A percentile compares a stretch with the other conserved stretches of the same genome.
phyloP scores from a whole-genome alignment of 2,113 vertebrate genomes.

The Corythaeola cristata region DNA sequence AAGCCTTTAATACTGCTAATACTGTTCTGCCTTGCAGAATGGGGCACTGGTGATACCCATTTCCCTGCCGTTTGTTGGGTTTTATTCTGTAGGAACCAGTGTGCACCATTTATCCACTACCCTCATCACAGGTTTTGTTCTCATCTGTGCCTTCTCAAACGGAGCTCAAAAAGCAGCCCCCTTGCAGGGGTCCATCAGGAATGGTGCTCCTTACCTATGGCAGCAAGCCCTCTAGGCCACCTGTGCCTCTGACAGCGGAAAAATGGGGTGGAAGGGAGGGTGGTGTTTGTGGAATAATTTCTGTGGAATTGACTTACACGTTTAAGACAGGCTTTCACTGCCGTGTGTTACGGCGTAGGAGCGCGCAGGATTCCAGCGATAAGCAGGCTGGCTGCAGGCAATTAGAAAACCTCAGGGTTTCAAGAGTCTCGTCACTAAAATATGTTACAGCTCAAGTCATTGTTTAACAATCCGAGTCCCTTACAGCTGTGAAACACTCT shows the following conservation, averaged over 20 bases:
- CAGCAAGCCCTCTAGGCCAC: background rate
- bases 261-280: background rate
- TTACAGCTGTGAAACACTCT: slow-evolving; percentile 57
- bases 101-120: accelerated
- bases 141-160: background rate
- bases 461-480: slow-evolving; percentile 23
- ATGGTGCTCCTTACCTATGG: background rate
- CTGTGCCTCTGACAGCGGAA: background rate
- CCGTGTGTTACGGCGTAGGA: background rate
- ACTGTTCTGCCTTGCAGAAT: background rate
- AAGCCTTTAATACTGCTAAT: background rate
- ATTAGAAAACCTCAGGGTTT: slow-evolving; percentile 34
- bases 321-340: background rate
- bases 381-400: slow-evolving; percentile 21
- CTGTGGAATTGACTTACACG: background rate
- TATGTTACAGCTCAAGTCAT: slow-evolving; percentile 31
- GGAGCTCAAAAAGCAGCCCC: accelerated
- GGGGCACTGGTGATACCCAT: background rate
- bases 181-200: background rate
- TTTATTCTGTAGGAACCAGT: background rate
- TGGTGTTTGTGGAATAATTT: background rate
- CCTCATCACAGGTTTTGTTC: background rate
- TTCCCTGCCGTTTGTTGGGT: background rate
- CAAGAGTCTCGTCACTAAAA: slow-evolving; percentile 1
- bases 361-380: background rate